Evolutionary conservation across 1,140 invertebrate species (phyloP).

Genomic region (Anoplophora glabripennis): DNA sequence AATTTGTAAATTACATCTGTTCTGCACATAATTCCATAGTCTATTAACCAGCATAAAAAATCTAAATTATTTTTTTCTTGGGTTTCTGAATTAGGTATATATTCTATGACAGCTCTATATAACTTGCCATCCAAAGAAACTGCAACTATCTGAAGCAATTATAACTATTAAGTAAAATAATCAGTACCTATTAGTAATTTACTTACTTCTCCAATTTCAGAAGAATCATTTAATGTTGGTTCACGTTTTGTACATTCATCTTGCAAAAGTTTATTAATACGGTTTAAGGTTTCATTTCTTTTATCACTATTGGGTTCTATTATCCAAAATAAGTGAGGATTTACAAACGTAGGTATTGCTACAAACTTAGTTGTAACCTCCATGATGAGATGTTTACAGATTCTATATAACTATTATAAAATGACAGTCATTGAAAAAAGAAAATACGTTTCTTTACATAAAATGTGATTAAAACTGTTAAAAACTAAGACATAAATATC

Average conservation of each 20-base stretch:
- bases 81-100: background rate
- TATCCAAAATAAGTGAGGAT: conserved; percentile 26
- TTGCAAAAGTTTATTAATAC: conserved; percentile 9
- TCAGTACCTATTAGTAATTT: background rate
- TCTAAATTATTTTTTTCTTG: background rate
- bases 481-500: too few relatives aligned
- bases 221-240: background rate
- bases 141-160: conserved; percentile 25
- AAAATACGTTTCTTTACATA: too few relatives aligned
- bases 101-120: conserved; percentile 21
- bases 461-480: too few relatives aligned
- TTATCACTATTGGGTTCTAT: conserved; percentile 6
- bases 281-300: conserved; percentile 4
- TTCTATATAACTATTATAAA: too few relatives aligned
- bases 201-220: conserved; percentile 20
- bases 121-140: conserved; percentile 6
- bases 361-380: background rate
- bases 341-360: conserved; percentile 19
- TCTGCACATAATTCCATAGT: conserved; percentile 24
- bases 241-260: background rate
- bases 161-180: background rate
- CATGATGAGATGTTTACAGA: too few relatives aligned
- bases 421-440: too few relatives aligned
- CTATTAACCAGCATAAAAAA: conserved; percentile 31
- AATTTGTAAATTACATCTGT: conserved; percentile 21